Percentiles rank a stretch among this genome's conserved stretches.
Evolutionary conservation across 2,797 vertebrate species (phyloP).

Genomic region (Meda fulgida): DNA sequence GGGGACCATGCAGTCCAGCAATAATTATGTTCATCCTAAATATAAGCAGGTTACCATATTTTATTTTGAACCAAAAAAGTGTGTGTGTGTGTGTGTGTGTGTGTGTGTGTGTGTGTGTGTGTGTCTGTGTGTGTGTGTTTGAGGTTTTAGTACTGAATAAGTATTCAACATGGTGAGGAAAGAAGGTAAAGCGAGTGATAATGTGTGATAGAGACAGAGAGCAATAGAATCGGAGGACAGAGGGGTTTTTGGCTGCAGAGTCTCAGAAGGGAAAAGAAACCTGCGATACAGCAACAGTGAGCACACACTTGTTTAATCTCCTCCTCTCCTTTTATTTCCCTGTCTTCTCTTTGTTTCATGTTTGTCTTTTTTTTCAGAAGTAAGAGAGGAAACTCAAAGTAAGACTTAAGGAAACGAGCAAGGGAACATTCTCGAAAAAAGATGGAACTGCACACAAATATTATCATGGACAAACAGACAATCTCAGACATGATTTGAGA

Average conservation of each 20-base stretch:
- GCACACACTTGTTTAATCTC: constrained; percentile 34
- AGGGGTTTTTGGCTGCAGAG: constrained; percentile 16
- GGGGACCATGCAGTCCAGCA: no score
- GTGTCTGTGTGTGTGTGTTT: constrained; percentile 9
- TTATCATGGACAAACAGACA: constrained; percentile 19
- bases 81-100: no score
- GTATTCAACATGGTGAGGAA: constrained; percentile 32
- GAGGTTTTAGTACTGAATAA: constrained; percentile 15
- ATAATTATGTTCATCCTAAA: no score
- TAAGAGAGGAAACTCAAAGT: constrained; percentile 38
- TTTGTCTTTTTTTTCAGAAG: constrained; percentile 26
- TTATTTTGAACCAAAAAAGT: no score
- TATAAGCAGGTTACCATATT: no score
- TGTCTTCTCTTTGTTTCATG: constrained; percentile 45
- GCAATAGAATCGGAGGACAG: constrained; percentile 17
- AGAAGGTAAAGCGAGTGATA: not conserved
- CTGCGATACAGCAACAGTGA: constrained; percentile 44
- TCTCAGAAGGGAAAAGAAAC: constrained; percentile 39
- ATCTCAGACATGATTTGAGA: constrained; percentile 6
- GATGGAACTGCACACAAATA: constrained; percentile 19
- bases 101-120: not conserved
- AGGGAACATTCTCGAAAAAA: not conserved
- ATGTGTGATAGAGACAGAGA: not conserved
- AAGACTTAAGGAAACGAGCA: constrained; percentile 4
- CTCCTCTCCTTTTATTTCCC: constrained; percentile 49